Percentiles rank a stretch among this genome's conserved stretches.
phyloP scores from a whole-genome alignment of 2,888 invertebrate species.

The Callyntrura sp. region DNA sequence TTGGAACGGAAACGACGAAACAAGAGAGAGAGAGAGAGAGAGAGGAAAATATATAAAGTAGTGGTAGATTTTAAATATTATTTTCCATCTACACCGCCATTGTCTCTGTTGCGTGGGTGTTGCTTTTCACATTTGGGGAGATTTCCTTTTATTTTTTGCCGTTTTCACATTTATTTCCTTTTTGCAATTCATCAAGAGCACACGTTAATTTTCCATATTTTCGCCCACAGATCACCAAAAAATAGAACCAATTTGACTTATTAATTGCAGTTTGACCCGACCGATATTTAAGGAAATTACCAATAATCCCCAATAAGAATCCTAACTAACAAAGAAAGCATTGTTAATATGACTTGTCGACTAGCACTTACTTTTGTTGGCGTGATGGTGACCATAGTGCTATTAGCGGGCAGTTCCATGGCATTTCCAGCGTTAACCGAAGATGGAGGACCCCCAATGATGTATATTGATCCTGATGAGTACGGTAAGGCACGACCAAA shows the following conservation, averaged over 20 bases:
- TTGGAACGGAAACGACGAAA: neutral
- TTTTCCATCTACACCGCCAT: neutral
- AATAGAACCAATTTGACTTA: too few relatives aligned
- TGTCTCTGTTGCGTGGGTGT: neutral
- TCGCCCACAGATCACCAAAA: too few relatives aligned
- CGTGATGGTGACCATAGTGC: neutral
- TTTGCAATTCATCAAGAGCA: neutral
- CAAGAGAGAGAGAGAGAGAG: neutral
- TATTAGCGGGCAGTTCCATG: neutral
- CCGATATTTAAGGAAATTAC: too few relatives aligned
- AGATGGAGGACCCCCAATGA: constrained; percentile 60
- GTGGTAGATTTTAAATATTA: neutral
- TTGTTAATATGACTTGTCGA: neutral
- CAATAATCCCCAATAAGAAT: too few relatives aligned
- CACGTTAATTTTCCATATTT: neutral
- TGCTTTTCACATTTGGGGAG: neutral
- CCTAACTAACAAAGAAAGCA: neutral
- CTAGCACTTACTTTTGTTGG: neutral
- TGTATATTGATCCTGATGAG: constrained; percentile 71
- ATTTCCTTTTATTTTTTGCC: neutral
- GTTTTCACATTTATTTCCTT: constrained; percentile 28
- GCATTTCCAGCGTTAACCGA: constrained; percentile 48
- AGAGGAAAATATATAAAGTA: neutral
- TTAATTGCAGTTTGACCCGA: too few relatives aligned
- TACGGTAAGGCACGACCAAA: constrained; percentile 61